Percentiles rank a stretch among this genome's conserved stretches.
Conservation (phyloP, 2,113 vertebrate species). For the Pachypanchax playfairii region DNA sequence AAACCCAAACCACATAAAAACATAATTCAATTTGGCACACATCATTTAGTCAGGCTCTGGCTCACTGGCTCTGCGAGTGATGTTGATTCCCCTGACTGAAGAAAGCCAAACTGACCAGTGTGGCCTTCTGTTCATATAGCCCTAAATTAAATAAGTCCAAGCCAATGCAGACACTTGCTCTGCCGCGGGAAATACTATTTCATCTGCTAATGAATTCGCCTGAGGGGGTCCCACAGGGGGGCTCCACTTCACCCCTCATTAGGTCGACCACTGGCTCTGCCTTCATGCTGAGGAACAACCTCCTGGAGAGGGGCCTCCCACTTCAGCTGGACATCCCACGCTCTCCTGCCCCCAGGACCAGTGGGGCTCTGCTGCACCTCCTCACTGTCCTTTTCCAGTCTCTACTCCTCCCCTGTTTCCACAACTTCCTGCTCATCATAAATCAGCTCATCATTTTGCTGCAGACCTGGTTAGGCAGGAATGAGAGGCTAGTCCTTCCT, state of each 20-base stretch:
- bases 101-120: slow-evolving; percentile 51
- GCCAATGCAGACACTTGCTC: slow-evolving; percentile 66
- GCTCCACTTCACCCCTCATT: slow-evolving; percentile 83
- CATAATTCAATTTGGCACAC: slow-evolving; percentile 25
- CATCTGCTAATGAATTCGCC: slow-evolving; percentile 85
- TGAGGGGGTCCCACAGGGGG: slow-evolving; percentile 78
- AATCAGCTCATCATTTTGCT: slow-evolving; percentile 28
- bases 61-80: slow-evolving; percentile 23
- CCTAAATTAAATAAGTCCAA: slow-evolving; percentile 80
- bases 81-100: slow-evolving; percentile 44
- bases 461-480: slow-evolving; percentile 51
- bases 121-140: slow-evolving; percentile 58
- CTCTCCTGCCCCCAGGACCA: slow-evolving; percentile 59
- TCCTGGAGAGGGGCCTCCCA: slow-evolving; percentile 70
- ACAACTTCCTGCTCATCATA: slow-evolving; percentile 18
- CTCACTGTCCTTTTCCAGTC: slow-evolving; percentile 4
- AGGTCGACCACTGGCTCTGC: slow-evolving; percentile 72
- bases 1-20: slow-evolving; percentile 16
- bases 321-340: slow-evolving; percentile 64
- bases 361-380: slow-evolving; percentile 47
- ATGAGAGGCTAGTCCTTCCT: slow-evolving; percentile 44
- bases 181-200: slow-evolving; percentile 79
- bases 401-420: slow-evolving; percentile 14
- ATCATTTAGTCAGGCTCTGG: slow-evolving; percentile 24
- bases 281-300: slow-evolving; percentile 75